A percentile compares a stretch with the other conserved stretches of the same genome.
These are phyloP conservation scores for Drosophila melanosoma DNA, from an alignment of 2,888 invertebrate species.

Conservation along the genomic window DNA sequence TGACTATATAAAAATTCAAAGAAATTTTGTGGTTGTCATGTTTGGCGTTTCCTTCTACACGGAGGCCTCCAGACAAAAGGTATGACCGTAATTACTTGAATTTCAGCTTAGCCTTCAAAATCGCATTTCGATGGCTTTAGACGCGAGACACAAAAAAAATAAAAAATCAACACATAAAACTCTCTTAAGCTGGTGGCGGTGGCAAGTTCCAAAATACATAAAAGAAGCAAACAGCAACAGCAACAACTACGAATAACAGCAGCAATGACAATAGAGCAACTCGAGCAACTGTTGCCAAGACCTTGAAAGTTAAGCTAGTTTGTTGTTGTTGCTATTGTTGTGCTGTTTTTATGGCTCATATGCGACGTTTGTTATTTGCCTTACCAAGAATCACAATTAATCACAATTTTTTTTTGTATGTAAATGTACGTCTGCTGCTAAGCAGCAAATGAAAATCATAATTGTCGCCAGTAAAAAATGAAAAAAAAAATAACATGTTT, in stretches of 20 bases:
- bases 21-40: slow-evolving; percentile 53
- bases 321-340: slow-evolving; percentile 21
- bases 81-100: slow-evolving; percentile 73
- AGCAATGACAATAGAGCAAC: slow-evolving; percentile 57
- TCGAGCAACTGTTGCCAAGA: slow-evolving; percentile 56
- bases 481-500: slow-evolving; percentile 62
- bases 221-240: slow-evolving; percentile 13
- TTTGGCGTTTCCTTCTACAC: slow-evolving; percentile 61
- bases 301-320: slow-evolving; percentile 76
- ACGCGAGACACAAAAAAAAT: slow-evolving; percentile 30
- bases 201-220: slow-evolving; percentile 38
- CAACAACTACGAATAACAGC: slow-evolving; percentile 13
- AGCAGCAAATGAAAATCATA: slow-evolving; percentile 60
- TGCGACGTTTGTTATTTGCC: slow-evolving; percentile 54
- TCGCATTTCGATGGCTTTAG: slow-evolving; percentile 68
- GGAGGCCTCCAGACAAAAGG: slow-evolving; percentile 46
- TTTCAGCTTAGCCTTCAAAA: slow-evolving; percentile 74
- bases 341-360: slow-evolving; percentile 56
- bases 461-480: slow-evolving; percentile 67
- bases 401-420: slow-evolving; percentile 54
- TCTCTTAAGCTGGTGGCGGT: slow-evolving; percentile 46
- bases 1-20: slow-evolving; percentile 45
- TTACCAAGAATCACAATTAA: slow-evolving; percentile 76
- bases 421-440: slow-evolving; percentile 16
- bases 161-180: too few relatives aligned